Conservation (phyloP, 92 coral and sea anemone species). For the Porites evermanni region DNA sequence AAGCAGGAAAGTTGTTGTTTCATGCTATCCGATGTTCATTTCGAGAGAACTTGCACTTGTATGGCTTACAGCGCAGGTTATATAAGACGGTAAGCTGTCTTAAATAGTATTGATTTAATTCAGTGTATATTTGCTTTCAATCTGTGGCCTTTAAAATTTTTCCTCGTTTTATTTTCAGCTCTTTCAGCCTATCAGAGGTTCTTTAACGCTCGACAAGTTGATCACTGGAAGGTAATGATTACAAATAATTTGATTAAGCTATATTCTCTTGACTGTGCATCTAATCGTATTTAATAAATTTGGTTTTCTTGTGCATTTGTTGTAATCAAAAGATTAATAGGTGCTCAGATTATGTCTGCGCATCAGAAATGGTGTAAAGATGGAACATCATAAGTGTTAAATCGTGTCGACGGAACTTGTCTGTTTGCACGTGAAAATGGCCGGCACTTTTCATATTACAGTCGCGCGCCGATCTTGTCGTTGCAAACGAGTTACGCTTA, state of each 20-base stretch:
- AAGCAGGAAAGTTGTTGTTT: neutral
- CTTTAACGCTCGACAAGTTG: constrained; percentile 90
- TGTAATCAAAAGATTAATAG: neutral
- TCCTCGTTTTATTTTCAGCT: constrained; percentile 65
- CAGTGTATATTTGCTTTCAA: neutral
- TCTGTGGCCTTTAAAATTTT: constrained; percentile 9
- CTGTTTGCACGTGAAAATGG: constrained; percentile 6
- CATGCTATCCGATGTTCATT: neutral
- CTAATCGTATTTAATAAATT: neutral
- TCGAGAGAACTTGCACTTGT: neutral
- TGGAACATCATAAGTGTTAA: neutral
- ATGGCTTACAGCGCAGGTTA: neutral
- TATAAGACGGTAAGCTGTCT: too few species aligned
- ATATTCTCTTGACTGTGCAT: neutral
- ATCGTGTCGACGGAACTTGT: neutral
- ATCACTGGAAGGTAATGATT: constrained; percentile 91
- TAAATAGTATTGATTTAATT: too few species aligned
- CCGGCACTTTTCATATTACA: constrained; percentile 19
- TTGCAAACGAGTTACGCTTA: constrained; percentile 14
- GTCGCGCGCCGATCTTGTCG: neutral
- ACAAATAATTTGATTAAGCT: neutral
- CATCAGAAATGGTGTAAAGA: neutral
- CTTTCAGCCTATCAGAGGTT: constrained; percentile 97
- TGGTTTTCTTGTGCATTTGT: neutral
- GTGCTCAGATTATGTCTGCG: neutral